Evolutionary conservation across 2,888 invertebrate genomes (phyloP).

Genomic region (Tholera decimalis): DNA sequence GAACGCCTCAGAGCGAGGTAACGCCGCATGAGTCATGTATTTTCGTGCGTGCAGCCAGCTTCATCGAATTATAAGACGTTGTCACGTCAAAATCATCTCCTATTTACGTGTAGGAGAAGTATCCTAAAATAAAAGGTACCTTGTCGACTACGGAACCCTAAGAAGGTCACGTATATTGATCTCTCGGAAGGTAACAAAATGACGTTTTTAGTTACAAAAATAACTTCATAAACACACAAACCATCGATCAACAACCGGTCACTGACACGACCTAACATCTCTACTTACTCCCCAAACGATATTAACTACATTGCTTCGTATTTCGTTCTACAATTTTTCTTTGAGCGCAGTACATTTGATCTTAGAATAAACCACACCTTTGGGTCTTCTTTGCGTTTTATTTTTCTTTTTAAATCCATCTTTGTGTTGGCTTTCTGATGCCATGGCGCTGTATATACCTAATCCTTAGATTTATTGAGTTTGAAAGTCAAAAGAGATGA

Average conservation of each 20-base stretch:
- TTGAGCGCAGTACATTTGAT: slow-evolving; percentile 29
- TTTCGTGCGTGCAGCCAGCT: no score
- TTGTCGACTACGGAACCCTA: no score
- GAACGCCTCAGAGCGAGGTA: no score
- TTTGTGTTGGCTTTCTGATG: slow-evolving; percentile 13
- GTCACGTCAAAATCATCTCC: no score
- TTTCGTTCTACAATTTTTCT: not conserved
- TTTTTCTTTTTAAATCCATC: slow-evolving; percentile 11
- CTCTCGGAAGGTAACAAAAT: slow-evolving; percentile 1
- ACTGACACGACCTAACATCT: slow-evolving; percentile 5
- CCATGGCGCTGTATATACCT: not conserved
- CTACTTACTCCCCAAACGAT: not conserved
- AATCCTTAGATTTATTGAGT: slow-evolving; percentile 6
- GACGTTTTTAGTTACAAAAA: slow-evolving; percentile 12
- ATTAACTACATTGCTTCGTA: slow-evolving; percentile 15
- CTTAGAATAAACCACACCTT: slow-evolving; percentile 8
- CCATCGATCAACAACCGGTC: slow-evolving; percentile 14
- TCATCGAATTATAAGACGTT: no score
- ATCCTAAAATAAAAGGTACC: no score
- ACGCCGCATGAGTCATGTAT: no score
- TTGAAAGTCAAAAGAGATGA: slow-evolving; percentile 3
- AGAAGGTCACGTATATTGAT: slow-evolving; percentile 17
- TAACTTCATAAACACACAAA: not conserved
- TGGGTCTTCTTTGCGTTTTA: not conserved
- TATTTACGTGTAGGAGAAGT: no score